Percentiles rank a stretch among this genome's conserved stretches.
Conservation (phyloP, 1,140 invertebrate genomes). For the Penaeus indicus region DNA sequence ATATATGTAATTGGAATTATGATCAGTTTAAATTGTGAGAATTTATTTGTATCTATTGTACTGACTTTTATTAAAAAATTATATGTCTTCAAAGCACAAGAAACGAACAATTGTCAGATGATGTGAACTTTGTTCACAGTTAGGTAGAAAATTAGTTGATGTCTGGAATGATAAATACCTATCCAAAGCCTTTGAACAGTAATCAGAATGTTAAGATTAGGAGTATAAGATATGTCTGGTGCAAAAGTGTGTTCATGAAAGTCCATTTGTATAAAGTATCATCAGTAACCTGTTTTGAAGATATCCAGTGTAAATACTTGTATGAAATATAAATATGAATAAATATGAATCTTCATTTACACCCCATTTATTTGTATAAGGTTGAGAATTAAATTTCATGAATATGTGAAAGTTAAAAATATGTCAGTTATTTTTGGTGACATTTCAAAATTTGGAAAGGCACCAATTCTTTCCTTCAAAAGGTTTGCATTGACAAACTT, state of each 20-base stretch:
- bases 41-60: conserved; percentile 44
- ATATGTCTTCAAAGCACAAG: conserved; percentile 59
- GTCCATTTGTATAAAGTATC: conserved; percentile 61
- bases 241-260: conserved; percentile 55
- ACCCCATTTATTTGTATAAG: neutral
- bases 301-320: conserved; percentile 60
- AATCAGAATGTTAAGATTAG: conserved; percentile 16
- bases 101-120: conserved; percentile 25
- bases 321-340: conserved; percentile 58
- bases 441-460: no score
- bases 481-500: no score
- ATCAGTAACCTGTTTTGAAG: conserved; percentile 52
- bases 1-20: conserved; percentile 50
- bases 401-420: no score
- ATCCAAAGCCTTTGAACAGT: conserved; percentile 23
- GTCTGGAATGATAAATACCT: conserved; percentile 35
- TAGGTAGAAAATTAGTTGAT: conserved; percentile 24
- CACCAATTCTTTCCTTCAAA: no score
- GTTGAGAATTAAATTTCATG: neutral
- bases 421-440: no score
- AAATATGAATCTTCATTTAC: neutral
- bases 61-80: conserved; percentile 3
- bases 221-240: conserved; percentile 45
- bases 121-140: conserved; percentile 33
- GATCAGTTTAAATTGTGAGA: conserved; percentile 31